phyloP scores from a whole-genome alignment of 2,113 vertebrate species.

The Thamnophis sirtalis region DNA sequence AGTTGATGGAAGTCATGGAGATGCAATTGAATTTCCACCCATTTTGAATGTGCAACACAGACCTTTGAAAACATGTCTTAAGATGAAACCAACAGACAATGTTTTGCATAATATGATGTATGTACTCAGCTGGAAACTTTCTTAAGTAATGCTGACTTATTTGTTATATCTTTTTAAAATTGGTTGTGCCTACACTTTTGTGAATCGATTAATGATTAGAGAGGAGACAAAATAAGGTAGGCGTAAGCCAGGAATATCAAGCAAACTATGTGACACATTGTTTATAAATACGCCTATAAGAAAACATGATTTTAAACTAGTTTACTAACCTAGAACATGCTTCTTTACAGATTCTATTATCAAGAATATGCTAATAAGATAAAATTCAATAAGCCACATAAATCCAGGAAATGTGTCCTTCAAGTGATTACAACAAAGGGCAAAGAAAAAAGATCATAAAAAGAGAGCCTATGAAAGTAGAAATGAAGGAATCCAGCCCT shows the following conservation, averaged over 20 bases:
- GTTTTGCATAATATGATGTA: not conserved
- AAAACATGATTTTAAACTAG: not conserved
- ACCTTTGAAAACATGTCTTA: not conserved
- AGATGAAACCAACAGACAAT: not conserved
- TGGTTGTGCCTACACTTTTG: not conserved
- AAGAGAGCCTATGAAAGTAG: not conserved
- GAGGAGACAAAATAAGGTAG: not conserved
- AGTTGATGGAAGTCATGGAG: not conserved
- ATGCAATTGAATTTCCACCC: not conserved
- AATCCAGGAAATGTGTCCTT: not conserved
- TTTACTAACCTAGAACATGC: not conserved
- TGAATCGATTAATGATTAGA: not conserved
- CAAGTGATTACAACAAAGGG: not conserved
- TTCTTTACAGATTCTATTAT: not conserved
- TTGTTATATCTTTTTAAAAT: not conserved
- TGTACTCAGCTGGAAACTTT: not conserved
- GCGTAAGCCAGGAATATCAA: not conserved
- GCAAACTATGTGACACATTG: not conserved
- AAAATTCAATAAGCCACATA: not conserved
- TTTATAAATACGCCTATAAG: not conserved
- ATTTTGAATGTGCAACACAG: not conserved
- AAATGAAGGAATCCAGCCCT: not conserved
- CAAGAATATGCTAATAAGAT: not conserved
- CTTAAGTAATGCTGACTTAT: not conserved
- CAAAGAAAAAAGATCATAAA: not conserved